Evolutionary conservation across 2,888 invertebrate genomes (phyloP), one percentile per base, ranked within the genome.

Genomic region (Uloborus plumipes): DNA sequence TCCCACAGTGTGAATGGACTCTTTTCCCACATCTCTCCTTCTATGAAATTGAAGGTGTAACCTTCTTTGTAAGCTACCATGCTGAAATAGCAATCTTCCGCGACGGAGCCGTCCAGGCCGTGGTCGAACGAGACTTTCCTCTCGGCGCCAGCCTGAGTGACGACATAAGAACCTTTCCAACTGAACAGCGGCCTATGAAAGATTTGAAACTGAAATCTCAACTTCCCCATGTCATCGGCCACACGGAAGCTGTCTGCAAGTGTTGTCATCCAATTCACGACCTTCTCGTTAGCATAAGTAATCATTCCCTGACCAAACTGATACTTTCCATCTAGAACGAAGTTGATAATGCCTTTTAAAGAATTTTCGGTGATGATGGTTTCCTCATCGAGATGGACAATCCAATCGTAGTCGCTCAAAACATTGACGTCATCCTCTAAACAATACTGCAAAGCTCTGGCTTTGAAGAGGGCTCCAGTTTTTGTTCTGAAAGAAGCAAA

Each of bases 11-110:
- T 95, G 89, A 98, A 98, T 3, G 98, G 98, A 9, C 96, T 96
- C 89, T 98, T 98, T 89, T 98, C 98, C 94, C 97, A 97, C 98
- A 98, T 98, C 90, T 98, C 98, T 67, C 98, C 98, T 89, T 98
- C 98, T 86, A 98, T 93, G 90, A 98, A 98, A 89, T 96, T 95
- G 89, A 98, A 98, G 22, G 94, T 92, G 89, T 94, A 98, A 39
- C 97, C 98, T 89, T 95, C 93, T 85, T 93, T 92, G 89, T 94
- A 96, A 3, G 98, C 98, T 85, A 95, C 93, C 97, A 98, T 98
- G 22, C 97, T 96, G 90, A 98, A 98, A 89, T 93, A 98, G 88
- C 97, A 98, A 89, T 98, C 98, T 90, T 98, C 98, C 22, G 98
- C 98, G n/a, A 98, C 95, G 0, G 97, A 97, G 22, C 98, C 98